Base-by-base conservation (phyloP, 35 echinoderm and acorn worm genomes). In the Patiria miniata region DNA sequence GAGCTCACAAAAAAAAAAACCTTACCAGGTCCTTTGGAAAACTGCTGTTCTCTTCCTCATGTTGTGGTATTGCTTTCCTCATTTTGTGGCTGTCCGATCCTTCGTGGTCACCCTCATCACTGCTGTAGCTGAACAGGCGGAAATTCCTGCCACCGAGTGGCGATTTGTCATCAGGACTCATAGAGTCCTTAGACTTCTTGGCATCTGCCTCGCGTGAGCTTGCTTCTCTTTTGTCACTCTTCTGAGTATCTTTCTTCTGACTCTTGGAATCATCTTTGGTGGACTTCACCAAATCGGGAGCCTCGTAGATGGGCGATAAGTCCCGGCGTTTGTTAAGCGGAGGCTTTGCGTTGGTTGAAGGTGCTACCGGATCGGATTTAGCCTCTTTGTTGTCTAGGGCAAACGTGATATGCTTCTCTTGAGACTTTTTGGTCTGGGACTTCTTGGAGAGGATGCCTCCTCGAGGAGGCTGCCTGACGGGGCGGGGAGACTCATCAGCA, bases 331-430 rank as follows among this genome's bases (percentile, higher is more conserved):
- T 84, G 12, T 80, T 77, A 22, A 69, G 32, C 16, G 61, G 80
- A 32, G 61, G 39, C 40, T 51, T 84, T 8, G 29, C 33, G 17
- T 30, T 57, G 1, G 55, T 21, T 8, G 81, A 37, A 34, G 26
- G 14, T 9, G 65, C 26, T 34, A 22, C 65, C 2, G 65, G 28
- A 0, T 21, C 8, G 10, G 26, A 1, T 39, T 90, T 84, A 39
- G 78, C 80, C 26, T 78, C 81, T 3, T 37, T 17, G 17, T 78
- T 34, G 19, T 84, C 88, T 54, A 84, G 39, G 17, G 88, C 88
- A 84, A 90, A 90, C 16, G 61, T 90, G 79, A 90, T 90, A 36
- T 90, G 88, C 34, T 82, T 82, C 18, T 90, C 81, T 37, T 81
- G 81, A 4, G 61, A 77, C 39, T 83, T 84, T 14, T 82, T 82